Evolutionary conservation across 2,888 invertebrate species (phyloP), one percentile per base, ranked within the genome.

Genomic region (Alviniconcha strummeri): DNA sequence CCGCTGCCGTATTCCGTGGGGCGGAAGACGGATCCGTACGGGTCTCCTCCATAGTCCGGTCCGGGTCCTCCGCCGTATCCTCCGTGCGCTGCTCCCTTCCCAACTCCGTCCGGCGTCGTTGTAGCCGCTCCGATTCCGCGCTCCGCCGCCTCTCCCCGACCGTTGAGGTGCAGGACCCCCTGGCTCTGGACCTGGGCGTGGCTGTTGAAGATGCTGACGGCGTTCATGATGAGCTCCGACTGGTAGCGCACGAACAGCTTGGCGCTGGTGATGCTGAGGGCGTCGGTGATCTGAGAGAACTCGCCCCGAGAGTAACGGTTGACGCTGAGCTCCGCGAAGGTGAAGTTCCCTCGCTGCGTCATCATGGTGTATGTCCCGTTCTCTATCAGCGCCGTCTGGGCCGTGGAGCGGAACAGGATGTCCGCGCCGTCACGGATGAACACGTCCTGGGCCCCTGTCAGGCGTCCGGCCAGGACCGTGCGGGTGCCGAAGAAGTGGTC

Each of bases 21-120:
- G 52, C 82, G 80, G 83, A 88, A 90, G 52, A 90, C 87, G 54
- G 90, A 89, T 55, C 88, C 89, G 84, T 89, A 91, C 1, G 90
- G 86, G 6, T 80, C 64, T 11, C 91, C 91, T 36, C 89, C 89
- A 83, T 85, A 88, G 72, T 77, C 81, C n/a, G 86, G 86, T 4
- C 84, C 87, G 5, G 89, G 88, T 7, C 90, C 89, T n/a, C 89
- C 89, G 64, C 90, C 90, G 78, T 87, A 87, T 55, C 89, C 89
- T 60, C 91, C 91, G 83, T 89, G 89, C 5, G 90, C 90, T 11
- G 87, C 90, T 52, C 91, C 91, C 8, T 84, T 71, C 9, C 89
- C 89, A 4, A 83, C 71, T 5, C 86, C 85, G 79, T 86, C 87
- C 15, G 57, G 15, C 1, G 87, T 54, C 0, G 89, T 90, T 15